phyloP scores from a whole-genome alignment of 2,113 vertebrate genomes.

The human region GRCh38 chrX:120270501-120271000 shows the following conservation, averaged over 20 bases:
- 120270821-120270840: neutral
- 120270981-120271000: neutral
- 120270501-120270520: constrained; percentile 11
- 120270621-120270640: constrained; percentile 29
- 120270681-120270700: constrained; percentile 32
- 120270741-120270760: constrained; percentile 16
- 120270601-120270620: neutral
- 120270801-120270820: neutral
- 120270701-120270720: neutral
- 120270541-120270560: neutral
- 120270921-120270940: neutral
- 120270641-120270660: neutral
- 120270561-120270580: neutral
- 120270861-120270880: neutral
- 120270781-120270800: neutral
- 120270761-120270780: neutral
- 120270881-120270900: neutral
- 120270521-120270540: constrained; percentile 24
- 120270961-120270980: neutral
- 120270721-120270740: constrained; percentile 4
- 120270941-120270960: neutral
- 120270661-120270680: neutral
- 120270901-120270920: neutral
- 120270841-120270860: neutral
- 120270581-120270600: constrained; percentile 32